Conservation (phyloP, 2,797 vertebrate genomes). For the Micrastur ruficollis region DNA sequence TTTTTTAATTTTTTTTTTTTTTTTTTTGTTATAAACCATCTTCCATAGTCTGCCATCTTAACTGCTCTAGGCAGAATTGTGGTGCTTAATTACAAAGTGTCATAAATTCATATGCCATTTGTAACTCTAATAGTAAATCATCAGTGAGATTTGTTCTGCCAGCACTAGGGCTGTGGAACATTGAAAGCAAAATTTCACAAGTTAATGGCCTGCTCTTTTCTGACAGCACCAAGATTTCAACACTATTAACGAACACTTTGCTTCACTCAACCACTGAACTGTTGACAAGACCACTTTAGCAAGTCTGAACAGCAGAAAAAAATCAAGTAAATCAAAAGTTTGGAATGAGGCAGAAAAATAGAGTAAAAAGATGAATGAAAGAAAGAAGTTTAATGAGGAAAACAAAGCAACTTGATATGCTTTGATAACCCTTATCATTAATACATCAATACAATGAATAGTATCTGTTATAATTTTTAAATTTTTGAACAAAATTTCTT, state of each 20-base stretch:
- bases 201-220: constrained; percentile 74
- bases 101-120: constrained; percentile 50
- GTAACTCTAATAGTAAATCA: constrained; percentile 61
- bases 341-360: constrained; percentile 47
- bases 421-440: neutral
- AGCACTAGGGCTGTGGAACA: constrained; percentile 24
- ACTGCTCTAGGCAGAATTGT: neutral
- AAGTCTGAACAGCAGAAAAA: constrained; percentile 69
- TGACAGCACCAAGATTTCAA: constrained; percentile 75
- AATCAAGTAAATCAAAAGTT: constrained; percentile 58
- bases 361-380: neutral
- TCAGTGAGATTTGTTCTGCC: constrained; percentile 53
- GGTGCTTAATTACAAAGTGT: constrained; percentile 63
- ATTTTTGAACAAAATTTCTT: neutral
- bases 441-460: neutral
- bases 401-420: neutral
- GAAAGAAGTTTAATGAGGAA: neutral
- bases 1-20: neutral
- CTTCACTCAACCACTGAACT: constrained; percentile 71
- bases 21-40: neutral
- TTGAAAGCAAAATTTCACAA: constrained; percentile 62
- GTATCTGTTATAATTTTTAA: neutral
- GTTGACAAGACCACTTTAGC: constrained; percentile 74
- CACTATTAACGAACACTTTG: constrained; percentile 73
- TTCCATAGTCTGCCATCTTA: neutral